Base-by-base conservation (phyloP, 2,113 vertebrate species). In the Dasyornis broadbenti region DNA sequence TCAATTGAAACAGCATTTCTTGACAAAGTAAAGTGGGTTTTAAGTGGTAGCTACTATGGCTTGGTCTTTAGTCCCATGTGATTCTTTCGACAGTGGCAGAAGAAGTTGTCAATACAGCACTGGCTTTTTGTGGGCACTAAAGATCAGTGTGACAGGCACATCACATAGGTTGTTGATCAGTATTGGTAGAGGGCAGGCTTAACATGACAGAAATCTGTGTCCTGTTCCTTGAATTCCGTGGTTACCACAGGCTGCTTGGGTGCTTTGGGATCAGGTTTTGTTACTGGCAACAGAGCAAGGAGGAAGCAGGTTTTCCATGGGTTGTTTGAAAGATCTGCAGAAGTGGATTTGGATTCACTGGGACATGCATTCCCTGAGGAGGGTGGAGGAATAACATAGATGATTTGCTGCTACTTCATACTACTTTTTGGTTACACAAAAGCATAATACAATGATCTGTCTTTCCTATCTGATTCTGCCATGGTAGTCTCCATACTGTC, bases 381-480 rank as follows among this genome's bases (percentile, higher is more conserved):
- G 26, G 10, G 28, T 37, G 52, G 44, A 84, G 65, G 71, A 96
- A 91, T 94, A 92, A 94, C 66, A 80, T 8, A 70, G 54, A 95
- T 86, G 90, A 96, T 95, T 96, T 97, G 49, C 86, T 96, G 92
- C 93, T 96, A 94, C 93, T 95, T 94, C 14, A 2, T 85, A 54
- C 77, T 92, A 81, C 90, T 89, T 84, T 89, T 95, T 66, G 60
- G 72, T 95, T 95, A 47, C 75, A 87, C 37, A 69, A 89, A 92
- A 53, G 6, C 60, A 24, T 64, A 82, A 78, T 66, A 39, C 35
- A 60, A 47, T 57, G 92, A 94, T 93, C 87, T 72, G 56, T 94
- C 97, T 97, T 94, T 96, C 86, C 92, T 97, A 96, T 96, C 95
- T 86, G 89, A 95, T 97, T 77, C 96, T 96, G 97, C 95, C 89